These are phyloP conservation scores for Hylomyscus alleni DNA, from an alignment of 2,797 vertebrate genomes.

Conservation along the genomic window DNA sequence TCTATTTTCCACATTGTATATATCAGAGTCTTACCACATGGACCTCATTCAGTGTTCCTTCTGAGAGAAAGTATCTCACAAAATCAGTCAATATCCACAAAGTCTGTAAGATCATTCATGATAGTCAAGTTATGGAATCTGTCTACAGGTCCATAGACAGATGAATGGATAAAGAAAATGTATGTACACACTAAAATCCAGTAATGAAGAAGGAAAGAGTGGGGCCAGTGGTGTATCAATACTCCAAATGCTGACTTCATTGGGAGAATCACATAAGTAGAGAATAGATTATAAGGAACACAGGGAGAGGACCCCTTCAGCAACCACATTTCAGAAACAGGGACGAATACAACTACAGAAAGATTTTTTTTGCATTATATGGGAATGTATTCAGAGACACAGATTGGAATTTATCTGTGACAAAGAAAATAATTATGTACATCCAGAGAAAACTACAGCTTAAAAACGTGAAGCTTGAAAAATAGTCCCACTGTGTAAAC, in stretches of 20 bases:
- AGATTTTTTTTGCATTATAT: neutral
- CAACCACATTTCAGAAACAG: neutral
- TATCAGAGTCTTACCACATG: neutral
- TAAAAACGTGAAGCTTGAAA: constrained; percentile 52
- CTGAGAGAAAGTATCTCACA: neutral
- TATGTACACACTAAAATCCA: neutral
- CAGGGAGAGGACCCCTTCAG: neutral
- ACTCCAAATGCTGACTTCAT: constrained; percentile 63
- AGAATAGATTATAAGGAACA: constrained; percentile 48
- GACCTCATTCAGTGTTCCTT: neutral
- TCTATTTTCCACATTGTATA: neutral
- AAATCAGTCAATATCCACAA: neutral
- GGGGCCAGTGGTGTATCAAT: constrained; percentile 1
- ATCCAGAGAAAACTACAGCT: constrained; percentile 52
- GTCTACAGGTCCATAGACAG: neutral
- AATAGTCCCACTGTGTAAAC: constrained; percentile 33
- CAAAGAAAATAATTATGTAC: constrained; percentile 77
- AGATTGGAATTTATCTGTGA: constrained; percentile 77
- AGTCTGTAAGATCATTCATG: neutral
- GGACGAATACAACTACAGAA: neutral
- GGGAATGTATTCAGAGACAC: constrained; percentile 81
- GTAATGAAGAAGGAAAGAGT: neutral
- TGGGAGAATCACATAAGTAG: neutral
- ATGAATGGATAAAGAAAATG: neutral
- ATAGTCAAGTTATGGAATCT: neutral